Conservation (phyloP, 2,113 vertebrate genomes). For the Micromys minutus region DNA sequence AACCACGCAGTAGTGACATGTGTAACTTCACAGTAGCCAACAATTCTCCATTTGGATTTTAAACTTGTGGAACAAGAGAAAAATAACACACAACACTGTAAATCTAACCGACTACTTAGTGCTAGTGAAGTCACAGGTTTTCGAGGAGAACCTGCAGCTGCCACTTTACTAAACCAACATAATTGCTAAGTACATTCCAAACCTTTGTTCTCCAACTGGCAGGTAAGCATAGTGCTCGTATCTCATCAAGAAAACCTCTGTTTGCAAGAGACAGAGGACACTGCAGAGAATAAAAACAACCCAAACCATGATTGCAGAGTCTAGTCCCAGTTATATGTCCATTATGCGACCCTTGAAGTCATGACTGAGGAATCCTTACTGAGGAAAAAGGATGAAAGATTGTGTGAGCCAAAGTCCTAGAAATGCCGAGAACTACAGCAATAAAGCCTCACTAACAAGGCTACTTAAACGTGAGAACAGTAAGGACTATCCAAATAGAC, state of each 20-base stretch:
- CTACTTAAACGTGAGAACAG: not conserved
- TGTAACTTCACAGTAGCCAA: not conserved
- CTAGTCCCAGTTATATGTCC: not conserved
- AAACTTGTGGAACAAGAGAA: not conserved
- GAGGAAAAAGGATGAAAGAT: not conserved
- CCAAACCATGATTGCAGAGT: not conserved
- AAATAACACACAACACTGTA: not conserved
- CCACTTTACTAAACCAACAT: too few species aligned
- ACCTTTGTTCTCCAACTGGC: not conserved
- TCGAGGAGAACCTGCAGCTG: not conserved
- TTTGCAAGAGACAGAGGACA: not conserved
- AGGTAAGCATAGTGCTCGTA: not conserved
- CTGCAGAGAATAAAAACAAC: not conserved
- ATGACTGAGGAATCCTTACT: not conserved
- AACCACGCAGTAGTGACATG: not conserved
- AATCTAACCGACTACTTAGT: not conserved
- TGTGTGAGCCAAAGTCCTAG: not conserved
- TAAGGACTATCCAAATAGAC: not conserved
- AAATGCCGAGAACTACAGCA: not conserved
- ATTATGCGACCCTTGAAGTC: not conserved
- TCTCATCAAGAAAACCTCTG: not conserved
- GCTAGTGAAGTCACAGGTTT: not conserved
- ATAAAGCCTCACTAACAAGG: not conserved
- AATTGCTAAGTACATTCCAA: not conserved
- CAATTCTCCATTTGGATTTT: not conserved